Percentiles rank a stretch among this genome's conserved stretches.
Evolutionary conservation across 2,888 invertebrate species (phyloP).

Genomic region (Oxycera nigricornis): DNA sequence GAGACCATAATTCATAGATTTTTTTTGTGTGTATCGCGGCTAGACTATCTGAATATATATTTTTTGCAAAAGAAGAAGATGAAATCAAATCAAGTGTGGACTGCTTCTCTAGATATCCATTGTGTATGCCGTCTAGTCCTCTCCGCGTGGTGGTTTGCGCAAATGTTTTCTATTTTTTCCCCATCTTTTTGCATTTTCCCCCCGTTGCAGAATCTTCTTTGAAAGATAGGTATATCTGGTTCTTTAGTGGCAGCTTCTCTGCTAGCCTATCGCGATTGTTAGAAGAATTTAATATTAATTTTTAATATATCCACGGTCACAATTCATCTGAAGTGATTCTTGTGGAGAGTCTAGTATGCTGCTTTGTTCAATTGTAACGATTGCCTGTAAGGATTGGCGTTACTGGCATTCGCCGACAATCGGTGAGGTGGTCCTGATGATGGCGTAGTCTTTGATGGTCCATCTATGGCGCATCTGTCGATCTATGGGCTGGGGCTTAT

Average conservation of each 20-base stretch:
- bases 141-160: neutral
- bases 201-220: no score
- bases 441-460: neutral
- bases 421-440: constrained; percentile 1
- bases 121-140: neutral
- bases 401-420: neutral
- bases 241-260: no score
- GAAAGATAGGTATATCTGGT: no score
- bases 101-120: neutral
- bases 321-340: neutral
- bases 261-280: no score
- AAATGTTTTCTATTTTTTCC: neutral
- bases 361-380: no score
- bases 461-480: neutral
- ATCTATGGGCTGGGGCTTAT: neutral
- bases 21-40: neutral
- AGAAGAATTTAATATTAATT: neutral
- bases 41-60: neutral
- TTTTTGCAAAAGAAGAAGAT: neutral
- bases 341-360: neutral
- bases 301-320: neutral
- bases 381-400: no score
- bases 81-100: neutral
- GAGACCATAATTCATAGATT: neutral
- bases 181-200: neutral